Evolutionary conservation across 2,797 vertebrate species (phyloP).

Genomic region (Cirrhinus mrigala): DNA sequence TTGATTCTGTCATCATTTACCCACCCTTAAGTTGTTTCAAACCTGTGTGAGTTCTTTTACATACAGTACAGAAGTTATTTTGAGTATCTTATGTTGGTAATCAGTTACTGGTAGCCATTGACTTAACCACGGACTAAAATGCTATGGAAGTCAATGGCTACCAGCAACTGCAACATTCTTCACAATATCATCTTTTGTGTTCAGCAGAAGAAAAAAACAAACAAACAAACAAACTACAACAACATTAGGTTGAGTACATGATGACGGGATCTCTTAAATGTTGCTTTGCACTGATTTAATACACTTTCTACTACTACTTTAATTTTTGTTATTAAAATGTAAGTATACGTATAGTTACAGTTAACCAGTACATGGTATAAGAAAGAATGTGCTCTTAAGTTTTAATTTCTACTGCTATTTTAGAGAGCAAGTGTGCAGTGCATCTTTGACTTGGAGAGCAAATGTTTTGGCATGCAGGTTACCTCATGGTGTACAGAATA

Average conservation of each 20-base stretch:
- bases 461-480: constrained; percentile 15
- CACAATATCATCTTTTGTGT: not conserved
- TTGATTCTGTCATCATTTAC: not conserved
- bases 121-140: too few relatives aligned
- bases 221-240: too few relatives aligned
- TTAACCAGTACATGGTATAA: constrained; percentile 57
- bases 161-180: not conserved
- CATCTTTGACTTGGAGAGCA: constrained; percentile 42
- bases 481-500: constrained; percentile 88
- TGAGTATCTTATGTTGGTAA: too few relatives aligned
- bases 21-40: not conserved
- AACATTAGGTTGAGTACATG: not conserved
- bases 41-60: not conserved
- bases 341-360: not conserved
- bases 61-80: too few relatives aligned
- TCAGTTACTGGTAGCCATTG: not conserved
- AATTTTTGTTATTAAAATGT: not conserved
- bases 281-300: not conserved
- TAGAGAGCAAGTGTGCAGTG: not conserved
- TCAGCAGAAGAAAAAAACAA: not conserved
- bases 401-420: not conserved
- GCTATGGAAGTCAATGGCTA: not conserved
- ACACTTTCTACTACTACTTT: not conserved
- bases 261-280: not conserved
- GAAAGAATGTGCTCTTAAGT: too few relatives aligned